Evolutionary conservation across 2,113 vertebrate genomes (phyloP).

Genomic region (Tamias sibiricus): DNA sequence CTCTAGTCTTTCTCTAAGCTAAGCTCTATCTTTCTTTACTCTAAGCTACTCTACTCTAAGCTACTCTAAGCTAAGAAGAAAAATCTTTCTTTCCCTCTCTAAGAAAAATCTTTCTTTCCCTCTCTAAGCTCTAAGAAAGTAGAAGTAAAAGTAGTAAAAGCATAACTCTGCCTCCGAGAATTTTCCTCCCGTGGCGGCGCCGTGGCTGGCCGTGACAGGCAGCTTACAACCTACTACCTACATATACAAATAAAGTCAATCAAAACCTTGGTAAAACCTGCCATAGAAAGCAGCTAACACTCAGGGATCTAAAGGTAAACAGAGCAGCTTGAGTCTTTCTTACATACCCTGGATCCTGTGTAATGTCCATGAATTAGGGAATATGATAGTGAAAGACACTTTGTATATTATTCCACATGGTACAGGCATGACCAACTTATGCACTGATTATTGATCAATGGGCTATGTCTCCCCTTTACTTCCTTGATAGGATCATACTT

Average conservation of each 20-base stretch:
- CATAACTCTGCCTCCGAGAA: no score
- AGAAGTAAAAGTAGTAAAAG: no score
- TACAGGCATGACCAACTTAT: neutral
- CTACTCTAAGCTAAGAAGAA: no score
- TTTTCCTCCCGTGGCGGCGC: no score
- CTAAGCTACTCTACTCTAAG: no score
- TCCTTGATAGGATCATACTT: neutral
- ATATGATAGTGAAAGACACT: neutral
- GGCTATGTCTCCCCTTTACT: neutral
- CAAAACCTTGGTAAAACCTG: neutral
- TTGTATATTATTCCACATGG: neutral
- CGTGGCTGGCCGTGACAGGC: no score
- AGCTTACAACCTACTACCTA: no score
- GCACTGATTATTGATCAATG: neutral
- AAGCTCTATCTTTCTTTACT: no score
- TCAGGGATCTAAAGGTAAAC: neutral
- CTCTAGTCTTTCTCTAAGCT: no score
- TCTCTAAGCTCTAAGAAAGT: no score
- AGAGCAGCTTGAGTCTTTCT: neutral
- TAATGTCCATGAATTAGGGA: neutral
- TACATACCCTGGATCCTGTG: neutral
- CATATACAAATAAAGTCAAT: neutral
- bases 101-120: no score
- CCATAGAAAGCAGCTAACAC: neutral
- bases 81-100: no score